Percentiles rank a stretch among this genome's conserved stretches.
phyloP scores from a whole-genome alignment of 2,797 vertebrate genomes.

The Pangasius krempfi region DNA sequence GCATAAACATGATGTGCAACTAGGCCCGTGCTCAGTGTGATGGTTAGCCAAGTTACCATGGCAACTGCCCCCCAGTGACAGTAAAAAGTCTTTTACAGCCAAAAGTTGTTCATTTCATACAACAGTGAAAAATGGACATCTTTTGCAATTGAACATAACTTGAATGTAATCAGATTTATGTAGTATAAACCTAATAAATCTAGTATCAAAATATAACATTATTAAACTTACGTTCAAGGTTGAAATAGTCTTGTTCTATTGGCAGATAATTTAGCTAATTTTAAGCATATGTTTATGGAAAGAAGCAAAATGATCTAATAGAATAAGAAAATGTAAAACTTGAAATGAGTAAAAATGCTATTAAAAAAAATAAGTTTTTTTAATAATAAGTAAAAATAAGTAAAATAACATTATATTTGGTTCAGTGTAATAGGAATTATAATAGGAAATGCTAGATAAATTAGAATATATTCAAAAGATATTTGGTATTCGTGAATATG shows the following conservation, averaged over 20 bases:
- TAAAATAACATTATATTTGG: not conserved
- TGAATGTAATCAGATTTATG: not conserved
- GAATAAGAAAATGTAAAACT: not conserved
- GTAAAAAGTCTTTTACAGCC: not conserved
- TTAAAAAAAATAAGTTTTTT: too few relatives aligned
- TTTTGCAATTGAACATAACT: not conserved
- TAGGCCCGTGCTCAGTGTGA: not conserved
- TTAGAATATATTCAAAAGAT: not conserved
- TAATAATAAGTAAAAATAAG: too few relatives aligned
- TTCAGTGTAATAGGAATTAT: not conserved
- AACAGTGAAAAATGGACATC: not conserved
- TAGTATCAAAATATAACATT: too few relatives aligned
- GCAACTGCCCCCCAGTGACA: not conserved
- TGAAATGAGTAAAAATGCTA: not conserved
- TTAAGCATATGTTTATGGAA: too few relatives aligned
- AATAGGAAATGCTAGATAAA: not conserved
- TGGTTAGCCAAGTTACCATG: not conserved
- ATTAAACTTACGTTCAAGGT: too few relatives aligned
- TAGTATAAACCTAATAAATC: too few relatives aligned
- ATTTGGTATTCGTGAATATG: too few relatives aligned
- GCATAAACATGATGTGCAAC: not conserved
- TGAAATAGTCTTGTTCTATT: too few relatives aligned
- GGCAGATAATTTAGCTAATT: too few relatives aligned
- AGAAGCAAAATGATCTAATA: too few relatives aligned
- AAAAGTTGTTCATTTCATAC: not conserved